Conservation (phyloP, 2,113 vertebrate genomes). For the Balaeniceps rex region DNA sequence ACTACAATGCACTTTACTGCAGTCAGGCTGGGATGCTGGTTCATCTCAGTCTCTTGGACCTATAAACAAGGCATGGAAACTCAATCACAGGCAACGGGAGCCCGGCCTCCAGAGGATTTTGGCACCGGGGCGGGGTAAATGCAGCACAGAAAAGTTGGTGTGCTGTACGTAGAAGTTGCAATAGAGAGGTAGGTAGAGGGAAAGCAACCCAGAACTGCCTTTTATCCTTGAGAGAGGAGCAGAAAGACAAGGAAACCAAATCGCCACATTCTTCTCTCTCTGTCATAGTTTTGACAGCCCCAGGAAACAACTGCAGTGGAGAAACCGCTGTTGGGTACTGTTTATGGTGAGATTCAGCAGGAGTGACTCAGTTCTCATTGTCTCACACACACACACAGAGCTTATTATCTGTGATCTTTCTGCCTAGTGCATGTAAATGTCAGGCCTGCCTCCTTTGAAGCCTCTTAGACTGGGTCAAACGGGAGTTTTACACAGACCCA, state of each 20-base stretch:
- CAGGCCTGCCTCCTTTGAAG: neutral
- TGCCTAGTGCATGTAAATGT: neutral
- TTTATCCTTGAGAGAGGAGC: neutral
- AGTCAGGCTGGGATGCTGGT: neutral
- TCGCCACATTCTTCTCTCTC: neutral
- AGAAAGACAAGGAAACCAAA: neutral
- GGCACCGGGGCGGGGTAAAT: neutral
- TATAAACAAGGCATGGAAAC: neutral
- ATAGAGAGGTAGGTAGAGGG: neutral
- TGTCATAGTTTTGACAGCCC: constrained; percentile 1
- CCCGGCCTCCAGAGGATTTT: neutral
- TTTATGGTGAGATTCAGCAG: neutral
- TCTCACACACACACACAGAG: neutral
- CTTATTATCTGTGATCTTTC: constrained; percentile 20
- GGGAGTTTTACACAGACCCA: neutral
- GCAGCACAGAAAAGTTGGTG: neutral
- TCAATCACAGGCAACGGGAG: neutral
- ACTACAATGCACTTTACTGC: neutral
- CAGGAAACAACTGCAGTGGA: neutral
- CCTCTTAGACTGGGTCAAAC: neutral
- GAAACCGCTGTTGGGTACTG: neutral
- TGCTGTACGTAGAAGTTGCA: neutral
- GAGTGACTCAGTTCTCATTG: neutral
- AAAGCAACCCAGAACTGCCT: neutral
- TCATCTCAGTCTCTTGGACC: accelerated